Evolutionary conservation across 1,140 invertebrate species (phyloP), one percentile per base, ranked within the genome.

Genomic region (Hydropsyche tenuis): DNA sequence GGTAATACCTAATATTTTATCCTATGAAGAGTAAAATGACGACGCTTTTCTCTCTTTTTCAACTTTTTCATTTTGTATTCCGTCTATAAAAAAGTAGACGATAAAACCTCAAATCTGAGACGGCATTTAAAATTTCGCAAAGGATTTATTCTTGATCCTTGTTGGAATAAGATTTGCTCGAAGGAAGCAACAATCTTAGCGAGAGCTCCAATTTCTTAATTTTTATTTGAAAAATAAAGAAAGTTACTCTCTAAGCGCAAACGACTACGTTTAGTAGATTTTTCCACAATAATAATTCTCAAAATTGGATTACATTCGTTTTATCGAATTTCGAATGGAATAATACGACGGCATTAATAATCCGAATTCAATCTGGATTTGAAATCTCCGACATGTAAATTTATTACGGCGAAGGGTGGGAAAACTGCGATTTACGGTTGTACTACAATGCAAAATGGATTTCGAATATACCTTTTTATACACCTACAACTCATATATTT

Each of bases 1-100:
- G n/a, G 45, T 68, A 68, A 68, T 68, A 68, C 65, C 65, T 43
- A 18, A 68, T 68, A 68, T 18, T 68, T 68, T 68, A 68, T 46
- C 63, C 65, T 45, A n/a, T 37, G 9, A 14, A 46, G 45, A 48
- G 65, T 45, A 25, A 14, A 22, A 48, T 48, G 65, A 68, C 65
- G 25, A 25, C 37, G 48, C 42, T 22, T n/a, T 68, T 48, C 18
- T 48, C 65, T 11, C 30, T 46, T 18, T 43, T 46, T 65, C 22
- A 37, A 37, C 30, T 11, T 43, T 25, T 48, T 48, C 65, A n/a
- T 46, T 22, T 48, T 68, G n/a, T 11, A n/a, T 12, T 48, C 4
- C 22, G 20, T 20, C 37, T 25, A n/a, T 11, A 18, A 68, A 68
- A 48, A 46, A 46, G 37, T 68, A 42, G 22, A n/a, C 42, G 63